Percentiles rank a stretch among this genome's conserved stretches.
Evolutionary conservation across 35 echinoderm and acorn worm species (phyloP).

Genomic region (Diadema setosum): DNA sequence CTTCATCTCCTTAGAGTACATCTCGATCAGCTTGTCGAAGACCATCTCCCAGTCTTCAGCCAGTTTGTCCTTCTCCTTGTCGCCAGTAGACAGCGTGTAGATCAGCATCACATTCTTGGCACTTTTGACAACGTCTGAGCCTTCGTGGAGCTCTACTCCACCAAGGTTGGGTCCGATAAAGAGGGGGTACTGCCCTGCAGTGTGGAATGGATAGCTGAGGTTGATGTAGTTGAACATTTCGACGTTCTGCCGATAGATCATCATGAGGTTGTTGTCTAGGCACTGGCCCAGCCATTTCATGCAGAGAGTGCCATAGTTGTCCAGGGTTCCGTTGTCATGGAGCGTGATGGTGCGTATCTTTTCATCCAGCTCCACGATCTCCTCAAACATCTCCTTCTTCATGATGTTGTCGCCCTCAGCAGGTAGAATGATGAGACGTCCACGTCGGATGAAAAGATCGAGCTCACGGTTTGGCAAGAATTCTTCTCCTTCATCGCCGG

Average conservation of each 20-base stretch:
- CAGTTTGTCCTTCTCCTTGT: constrained; percentile 14
- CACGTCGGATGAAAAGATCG: constrained; percentile 38
- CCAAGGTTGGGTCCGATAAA: constrained; percentile 63
- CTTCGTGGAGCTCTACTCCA: constrained; percentile 18
- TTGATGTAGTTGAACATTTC: constrained; percentile 17
- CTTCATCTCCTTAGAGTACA: constrained; percentile 33
- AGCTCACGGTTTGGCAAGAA: constrained; percentile 62
- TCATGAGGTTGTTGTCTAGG: constrained; percentile 52
- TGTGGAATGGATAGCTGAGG: constrained; percentile 48
- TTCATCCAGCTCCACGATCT: constrained; percentile 56
- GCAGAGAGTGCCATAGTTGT: constrained; percentile 39
- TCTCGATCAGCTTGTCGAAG: constrained; percentile 60
- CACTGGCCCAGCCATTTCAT: constrained; percentile 49
- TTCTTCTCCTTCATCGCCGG: constrained; percentile 46
- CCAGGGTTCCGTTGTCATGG: constrained; percentile 10
- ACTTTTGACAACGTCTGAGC: constrained; percentile 48
- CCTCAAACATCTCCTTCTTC: constrained; percentile 42
- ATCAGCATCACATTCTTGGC: constrained; percentile 38
- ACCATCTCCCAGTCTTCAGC: constrained; percentile 77
- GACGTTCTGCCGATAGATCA: not conserved
- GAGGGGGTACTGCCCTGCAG: not conserved
- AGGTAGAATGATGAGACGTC: constrained; percentile 23
- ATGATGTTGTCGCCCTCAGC: constrained; percentile 41
- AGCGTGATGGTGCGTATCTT: constrained; percentile 14
- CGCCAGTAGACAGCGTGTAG: constrained; percentile 35